Evolutionary conservation across 2,888 invertebrate genomes (phyloP).

Genomic region (Amphiduros pacificus): DNA sequence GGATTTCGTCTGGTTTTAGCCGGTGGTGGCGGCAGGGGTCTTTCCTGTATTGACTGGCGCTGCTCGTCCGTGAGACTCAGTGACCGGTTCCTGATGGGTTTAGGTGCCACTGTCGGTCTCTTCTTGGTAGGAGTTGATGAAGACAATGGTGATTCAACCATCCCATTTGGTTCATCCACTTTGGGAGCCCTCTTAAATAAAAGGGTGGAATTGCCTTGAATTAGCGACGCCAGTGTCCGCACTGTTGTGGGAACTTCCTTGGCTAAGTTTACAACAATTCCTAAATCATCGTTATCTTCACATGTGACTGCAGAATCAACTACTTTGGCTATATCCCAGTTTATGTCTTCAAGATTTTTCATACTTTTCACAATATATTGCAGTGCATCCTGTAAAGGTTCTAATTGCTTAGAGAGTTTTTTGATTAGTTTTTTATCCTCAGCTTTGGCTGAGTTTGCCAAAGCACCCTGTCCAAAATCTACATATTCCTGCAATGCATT

Average conservation of each 20-base stretch:
- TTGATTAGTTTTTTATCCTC: constrained; percentile 49
- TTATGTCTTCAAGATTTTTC: constrained; percentile 41
- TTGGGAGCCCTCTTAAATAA: constrained; percentile 35
- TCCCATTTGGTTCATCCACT: not conserved
- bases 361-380: constrained; percentile 39
- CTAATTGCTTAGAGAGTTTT: constrained; percentile 44
- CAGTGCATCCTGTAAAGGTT: constrained; percentile 43
- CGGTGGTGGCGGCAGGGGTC: constrained; percentile 58
- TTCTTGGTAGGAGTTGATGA: constrained; percentile 14
- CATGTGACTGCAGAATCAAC: constrained; percentile 54
- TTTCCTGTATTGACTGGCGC: constrained; percentile 67
- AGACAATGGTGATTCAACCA: not conserved
- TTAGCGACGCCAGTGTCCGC: constrained; percentile 84
- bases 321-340: constrained; percentile 43
- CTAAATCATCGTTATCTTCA: constrained; percentile 67
- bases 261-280: constrained; percentile 84
- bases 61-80: constrained; percentile 8
- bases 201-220: constrained; percentile 65
- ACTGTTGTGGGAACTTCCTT: constrained; percentile 87
- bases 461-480: constrained; percentile 84
- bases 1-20: constrained; percentile 15
- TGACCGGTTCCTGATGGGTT: not conserved
- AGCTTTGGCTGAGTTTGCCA: constrained; percentile 77
- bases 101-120: constrained; percentile 10
- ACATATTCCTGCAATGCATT: constrained; percentile 84